Evolutionary conservation across 1,140 invertebrate genomes (phyloP), one percentile per base, ranked within the genome.

Genomic region (Chrysoperla carnea): DNA sequence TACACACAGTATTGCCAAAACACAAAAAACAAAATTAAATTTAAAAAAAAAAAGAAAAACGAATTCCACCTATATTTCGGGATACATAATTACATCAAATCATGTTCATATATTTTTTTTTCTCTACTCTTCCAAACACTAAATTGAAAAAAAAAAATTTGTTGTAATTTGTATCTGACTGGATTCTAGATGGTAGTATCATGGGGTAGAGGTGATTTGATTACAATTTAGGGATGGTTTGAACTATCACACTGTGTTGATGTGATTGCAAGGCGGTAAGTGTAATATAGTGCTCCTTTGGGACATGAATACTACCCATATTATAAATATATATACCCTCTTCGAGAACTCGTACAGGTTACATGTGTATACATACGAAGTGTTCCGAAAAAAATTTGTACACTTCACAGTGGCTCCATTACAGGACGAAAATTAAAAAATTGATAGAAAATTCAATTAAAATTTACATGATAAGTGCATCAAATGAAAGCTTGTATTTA

Each of bases 261-360:
- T 56, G 48, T 55, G 51, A 49, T 45, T 48, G 45, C 49, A 45
- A 54, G 49, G 49, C 52, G 50, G 52, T 58, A 58, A 58, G 52
- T 58, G 54, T 58, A 56, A 58, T 58, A 55, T 58, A 58, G 44
- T 48, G 50, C 41, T 49, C 56, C 53, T 54, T 37, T 37, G 54
- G 51, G 54, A 23, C 5, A 23, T 23, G 17, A 23, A 23, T 23
- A 3, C 17, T 23, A 23, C 17, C 17, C 17, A 23, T 23, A 23
- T 23, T 23, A 23, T 23, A 23, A 23, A 23, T 23, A 23, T 23
- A 23, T 23, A 23, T 23, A 23, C 17, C 17, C 17, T 23, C 17
- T 23, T 23, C 17, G 17, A 23, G 17, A 23, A 23, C 17, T 23
- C 17, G 17, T 23, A 23, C 17, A 23, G 17, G 17, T 23, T 23